Evolutionary conservation across 1,140 invertebrate genomes (phyloP), one percentile per base, ranked within the genome.

Genomic region (Drosophila pseudoobscura): DNA sequence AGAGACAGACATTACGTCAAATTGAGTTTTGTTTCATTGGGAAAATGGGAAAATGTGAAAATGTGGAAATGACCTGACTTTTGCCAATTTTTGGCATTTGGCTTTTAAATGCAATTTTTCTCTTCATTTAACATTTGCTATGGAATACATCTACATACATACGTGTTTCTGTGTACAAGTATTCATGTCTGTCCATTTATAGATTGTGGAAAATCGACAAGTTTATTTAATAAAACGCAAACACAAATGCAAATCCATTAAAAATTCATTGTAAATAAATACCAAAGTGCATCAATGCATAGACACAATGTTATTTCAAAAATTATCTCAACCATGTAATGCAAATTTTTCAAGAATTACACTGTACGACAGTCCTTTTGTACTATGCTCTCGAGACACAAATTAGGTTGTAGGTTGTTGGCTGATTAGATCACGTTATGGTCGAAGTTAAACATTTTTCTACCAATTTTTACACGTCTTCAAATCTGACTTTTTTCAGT

Each of bases 41-140:
- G 41, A 69, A 69, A 69, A 69, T 69, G 63, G n/a, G n/a, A n/a
- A n/a, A n/a, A n/a, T n/a, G n/a, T n/a, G 41, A 69, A 69, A 69
- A 69, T 69, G 63, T 69, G 31, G 51, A 87, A 87, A 88, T 88
- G 83, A 75, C 83, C 83, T 88, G 83, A 75, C 83, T 88, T 87
- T 88, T 88, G 83, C 29, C 64, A 75, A 76, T 87, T 87, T 87
- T 83, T 87, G 83, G 79, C 83, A 88, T 88, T 88, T 88, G 83
- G 79, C 83, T 88, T 88, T 88, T 88, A 88, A 88, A 88, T 88
- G 68, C 61, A 88, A 88, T 88, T 88, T 88, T 88, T 88, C 83
- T 83, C 83, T 88, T 88, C 78, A 88, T 88, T 88, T 83, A 87
- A 88, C 83, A 88, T 77, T 83, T 44, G 24, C 65, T 31, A 22